Evolutionary conservation across 2,797 vertebrate species (phyloP).

Genomic region (Gorsachius magnificus): DNA sequence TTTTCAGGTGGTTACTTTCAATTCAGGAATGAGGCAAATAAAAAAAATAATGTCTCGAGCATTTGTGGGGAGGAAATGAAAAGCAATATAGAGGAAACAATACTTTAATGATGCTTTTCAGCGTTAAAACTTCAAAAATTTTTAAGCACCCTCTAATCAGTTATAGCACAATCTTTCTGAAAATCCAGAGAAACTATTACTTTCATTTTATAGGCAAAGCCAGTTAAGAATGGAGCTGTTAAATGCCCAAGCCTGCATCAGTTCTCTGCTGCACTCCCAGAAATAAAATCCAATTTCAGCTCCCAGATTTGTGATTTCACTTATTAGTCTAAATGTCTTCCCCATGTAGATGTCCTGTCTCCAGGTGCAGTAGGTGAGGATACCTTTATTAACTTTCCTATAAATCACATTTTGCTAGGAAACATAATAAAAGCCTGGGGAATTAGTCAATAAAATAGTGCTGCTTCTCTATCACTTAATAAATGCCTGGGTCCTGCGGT

Average conservation of each 20-base stretch:
- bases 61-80: not conserved
- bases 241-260: not conserved
- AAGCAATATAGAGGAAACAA: not conserved
- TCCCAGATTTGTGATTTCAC: slow-evolving; percentile 60
- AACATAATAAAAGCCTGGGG: slow-evolving; percentile 64
- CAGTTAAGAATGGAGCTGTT: not conserved
- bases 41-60: not conserved
- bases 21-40: not conserved
- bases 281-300: slow-evolving; percentile 52
- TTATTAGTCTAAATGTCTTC: slow-evolving; percentile 56
- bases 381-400: slow-evolving; percentile 65
- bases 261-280: not conserved
- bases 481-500: slow-evolving; percentile 8
- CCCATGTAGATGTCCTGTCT: slow-evolving; percentile 55
- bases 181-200: not conserved
- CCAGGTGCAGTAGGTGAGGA: slow-evolving; percentile 55
- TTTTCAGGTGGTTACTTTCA: not conserved
- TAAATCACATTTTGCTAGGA: slow-evolving; percentile 62
- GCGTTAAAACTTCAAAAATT: not conserved
- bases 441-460: slow-evolving; percentile 62
- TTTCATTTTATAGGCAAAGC: not conserved
- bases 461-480: slow-evolving; percentile 53
- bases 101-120: not conserved
- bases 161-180: not conserved
- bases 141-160: not conserved